Base-by-base conservation (phyloP, 1,140 invertebrate genomes). In the Oryzaephilus surinamensis region DNA sequence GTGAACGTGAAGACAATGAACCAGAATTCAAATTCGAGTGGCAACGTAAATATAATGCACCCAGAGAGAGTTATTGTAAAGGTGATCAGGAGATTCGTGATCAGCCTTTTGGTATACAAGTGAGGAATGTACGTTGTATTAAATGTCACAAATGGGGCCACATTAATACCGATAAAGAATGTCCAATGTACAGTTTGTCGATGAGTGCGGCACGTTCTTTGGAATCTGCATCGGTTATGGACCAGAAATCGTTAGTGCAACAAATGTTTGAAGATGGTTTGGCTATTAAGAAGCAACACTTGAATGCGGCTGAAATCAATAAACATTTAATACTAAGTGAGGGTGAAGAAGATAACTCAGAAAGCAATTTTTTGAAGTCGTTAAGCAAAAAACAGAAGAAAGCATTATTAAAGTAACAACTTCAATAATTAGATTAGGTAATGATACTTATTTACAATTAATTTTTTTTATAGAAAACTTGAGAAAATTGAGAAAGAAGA, bases 141-240 rank as follows among this genome's bases (percentile, higher is more conserved):
- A 97, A 98, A 63, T 99, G 97, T 62, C 87, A 96, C 53, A 96
- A 97, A 61, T 99, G 96, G 94, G 97, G 97, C 4, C 97, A 99
- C 58, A 93, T 99, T 26, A 99, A 99, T 61, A 99, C 97, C 59
- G 81, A 91, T 56, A 87, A 84, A 63, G 93, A 94, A 65, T 98
- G 94, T 68, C 86, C 87, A 19, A 73, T 97, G 63, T 97, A 91
- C 51, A 86, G 85, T 57, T 73, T 90, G 52, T 81, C 84, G 2
- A 80, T 84, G 70, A 69, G 77, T 64, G 63, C 74, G 50, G 69
- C 71, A 59, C 71, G 73, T 59, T 66, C 77, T 63, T 60, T 69
- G 14, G 67, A 71, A 50, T 64, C 66, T 17, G 64, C 68, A 48
- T 63, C 72, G 37, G 51, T 67, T 20, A 64, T 74, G 45, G 79